These are phyloP conservation scores for Plumapathes pennacea DNA, from an alignment of 92 coral and sea anemone species.

Conservation along the genomic window DNA sequence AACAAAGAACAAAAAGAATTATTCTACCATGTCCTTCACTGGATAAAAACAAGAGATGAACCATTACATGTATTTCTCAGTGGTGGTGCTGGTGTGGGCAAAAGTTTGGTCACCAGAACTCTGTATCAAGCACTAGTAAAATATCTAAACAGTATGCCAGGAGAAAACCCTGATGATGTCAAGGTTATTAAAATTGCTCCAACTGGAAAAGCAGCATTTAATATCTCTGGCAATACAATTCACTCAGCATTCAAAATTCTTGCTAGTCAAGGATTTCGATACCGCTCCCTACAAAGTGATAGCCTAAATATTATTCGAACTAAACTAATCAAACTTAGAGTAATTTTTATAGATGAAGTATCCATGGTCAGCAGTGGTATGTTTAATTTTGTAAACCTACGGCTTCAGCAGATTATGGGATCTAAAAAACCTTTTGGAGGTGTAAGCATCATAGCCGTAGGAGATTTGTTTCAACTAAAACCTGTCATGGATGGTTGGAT, in stretches of 20 bases:
- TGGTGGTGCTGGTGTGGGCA: conserved; percentile 57
- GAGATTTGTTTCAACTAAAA: conserved; percentile 66
- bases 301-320: conserved; percentile 41
- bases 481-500: conserved; percentile 65
- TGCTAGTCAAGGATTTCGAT: conserved; percentile 48
- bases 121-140: conserved; percentile 29
- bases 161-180: conserved; percentile 16
- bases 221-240: conserved; percentile 36
- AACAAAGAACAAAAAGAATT: conserved; percentile 9
- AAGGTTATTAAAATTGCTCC: conserved; percentile 38
- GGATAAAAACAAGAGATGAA: conserved; percentile 9
- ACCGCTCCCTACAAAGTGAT: conserved; percentile 38
- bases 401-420: conserved; percentile 66
- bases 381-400: conserved; percentile 59
- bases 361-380: conserved; percentile 78
- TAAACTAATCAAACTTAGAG: conserved; percentile 21
- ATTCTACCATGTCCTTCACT: conserved; percentile 24
- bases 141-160: conserved; percentile 16
- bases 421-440: conserved; percentile 55
- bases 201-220: conserved; percentile 52
- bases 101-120: conserved; percentile 29
- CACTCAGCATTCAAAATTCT: conserved; percentile 52
- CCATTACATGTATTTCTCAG: conserved; percentile 27
- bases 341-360: conserved; percentile 52
- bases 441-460: conserved; percentile 49